Conservation (phyloP, 2,113 vertebrate species). For the Elaphurus davidianus region DNA sequence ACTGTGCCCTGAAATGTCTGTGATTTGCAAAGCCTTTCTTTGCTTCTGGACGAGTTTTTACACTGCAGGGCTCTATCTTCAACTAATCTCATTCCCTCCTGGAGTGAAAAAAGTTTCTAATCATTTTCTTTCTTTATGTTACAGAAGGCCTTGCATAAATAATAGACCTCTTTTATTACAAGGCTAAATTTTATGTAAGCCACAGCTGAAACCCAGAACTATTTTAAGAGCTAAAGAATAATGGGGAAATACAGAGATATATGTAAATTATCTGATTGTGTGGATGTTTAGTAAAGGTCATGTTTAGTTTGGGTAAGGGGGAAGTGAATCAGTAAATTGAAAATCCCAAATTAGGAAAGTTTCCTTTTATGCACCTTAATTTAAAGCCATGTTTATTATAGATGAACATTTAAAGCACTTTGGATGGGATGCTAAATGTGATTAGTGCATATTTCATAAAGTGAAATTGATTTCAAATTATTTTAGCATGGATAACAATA, state of each 20-base stretch:
- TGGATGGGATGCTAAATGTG: neutral
- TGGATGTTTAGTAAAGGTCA: constrained; percentile 35
- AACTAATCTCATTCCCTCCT: constrained; percentile 72
- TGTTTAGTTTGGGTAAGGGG: neutral
- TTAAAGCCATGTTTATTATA: constrained; percentile 2
- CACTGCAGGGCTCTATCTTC: constrained; percentile 57
- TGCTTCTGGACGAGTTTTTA: constrained; percentile 69
- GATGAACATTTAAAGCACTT: constrained; percentile 10
- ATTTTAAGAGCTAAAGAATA: constrained; percentile 60
- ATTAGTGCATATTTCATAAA: constrained; percentile 6
- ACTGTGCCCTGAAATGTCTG: constrained; percentile 53
- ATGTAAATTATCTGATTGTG: constrained; percentile 7
- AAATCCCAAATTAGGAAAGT: constrained; percentile 34
- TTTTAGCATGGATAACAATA: neutral
- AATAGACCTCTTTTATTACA: constrained; percentile 61
- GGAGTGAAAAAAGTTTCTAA: constrained; percentile 70
- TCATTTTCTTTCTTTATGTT: constrained; percentile 69
- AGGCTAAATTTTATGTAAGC: constrained; percentile 61
- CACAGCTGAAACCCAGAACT: constrained; percentile 59
- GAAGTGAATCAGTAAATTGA: constrained; percentile 2
- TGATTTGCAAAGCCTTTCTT: constrained; percentile 52
- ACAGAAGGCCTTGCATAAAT: constrained; percentile 62
- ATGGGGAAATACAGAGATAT: constrained; percentile 13
- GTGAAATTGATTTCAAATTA: constrained; percentile 29
- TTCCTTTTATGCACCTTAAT: neutral